Evolutionary conservation across 1,140 invertebrate genomes (phyloP), one percentile per base, ranked within the genome.

Genomic region (Holcopasites calliopsidis): DNA sequence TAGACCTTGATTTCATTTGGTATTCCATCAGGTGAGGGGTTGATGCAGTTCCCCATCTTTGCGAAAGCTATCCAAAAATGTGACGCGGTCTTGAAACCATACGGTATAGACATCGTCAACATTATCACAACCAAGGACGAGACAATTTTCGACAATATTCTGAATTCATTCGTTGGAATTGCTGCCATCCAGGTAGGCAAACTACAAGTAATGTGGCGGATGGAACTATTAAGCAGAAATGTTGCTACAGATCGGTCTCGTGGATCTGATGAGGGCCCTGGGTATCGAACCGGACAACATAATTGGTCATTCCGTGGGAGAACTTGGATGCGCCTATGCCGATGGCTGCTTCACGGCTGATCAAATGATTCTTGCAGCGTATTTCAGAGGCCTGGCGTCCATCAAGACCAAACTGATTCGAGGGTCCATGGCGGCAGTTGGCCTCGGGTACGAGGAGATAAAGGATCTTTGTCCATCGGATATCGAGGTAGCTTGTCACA

Each of bases 401-500:
- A 91, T 96, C 49, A 96, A 98, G 82, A 94, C 95, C 0, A 92
- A 95, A 18, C 92, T 97, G 77, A 93, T 95, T 50, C 91, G 88
- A 23, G 97, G 97, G 26, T 95, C 95, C 13, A 98, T 98, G 97
- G 96, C 96, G 42, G 95, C 96, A 42, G 93, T 97, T 40, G 96
- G 95, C 64, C 87, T 95, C 52, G 93, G 94, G 0, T 94, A 94
- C 72, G 90, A 93, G 40, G 91, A 94, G 65, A 90, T 95, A 21
- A 90, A 90, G 54, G 70, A 87, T 47, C 69, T 91, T 6, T 87
- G 89, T 82, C 93, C 95, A 85, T 52, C 90, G 76, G 91, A 94
- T 80, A 88, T 95, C 84, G 93, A 94, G 54, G 92, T 95, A 2
- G 95, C 95, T 23, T 96, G 95, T 85, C 94, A 95, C 86, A 96